A percentile compares a stretch with the other conserved stretches of the same genome.
phyloP scores from a whole-genome alignment of 2,888 invertebrate species.

The Theretra japonica region DNA sequence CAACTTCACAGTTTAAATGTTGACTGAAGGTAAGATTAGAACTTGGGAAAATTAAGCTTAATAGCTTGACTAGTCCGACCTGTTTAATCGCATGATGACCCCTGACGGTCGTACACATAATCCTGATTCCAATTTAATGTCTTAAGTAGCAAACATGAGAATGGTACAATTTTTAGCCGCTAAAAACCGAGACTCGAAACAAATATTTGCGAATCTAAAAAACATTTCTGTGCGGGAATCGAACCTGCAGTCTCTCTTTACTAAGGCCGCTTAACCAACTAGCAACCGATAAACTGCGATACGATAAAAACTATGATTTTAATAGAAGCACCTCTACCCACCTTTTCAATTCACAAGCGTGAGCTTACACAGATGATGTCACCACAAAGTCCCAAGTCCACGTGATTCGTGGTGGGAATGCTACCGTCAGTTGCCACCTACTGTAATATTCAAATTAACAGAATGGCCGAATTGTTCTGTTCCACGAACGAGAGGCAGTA shows the following conservation, averaged over 20 bases:
- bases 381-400: slow-evolving; percentile 30
- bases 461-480: slow-evolving; percentile 62
- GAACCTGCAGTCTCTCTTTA: too few relatives aligned
- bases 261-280: too few relatives aligned
- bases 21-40: slow-evolving; percentile 19
- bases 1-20: slow-evolving; percentile 29
- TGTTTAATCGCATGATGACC: too few relatives aligned
- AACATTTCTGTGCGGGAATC: too few relatives aligned
- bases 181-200: too few relatives aligned
- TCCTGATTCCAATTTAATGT: neutral
- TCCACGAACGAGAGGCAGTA: slow-evolving; percentile 65
- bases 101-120: neutral
- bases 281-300: too few relatives aligned
- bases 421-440: slow-evolving; percentile 31
- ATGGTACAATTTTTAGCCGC: too few relatives aligned
- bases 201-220: too few relatives aligned
- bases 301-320: too few relatives aligned
- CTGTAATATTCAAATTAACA: slow-evolving; percentile 58
- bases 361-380: neutral
- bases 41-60: slow-evolving; percentile 10
- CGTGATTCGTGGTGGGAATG: neutral
- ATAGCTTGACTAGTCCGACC: neutral
- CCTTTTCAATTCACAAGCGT: too few relatives aligned
- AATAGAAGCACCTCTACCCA: too few relatives aligned
- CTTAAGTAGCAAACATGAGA: too few relatives aligned